Evolutionary conservation across 2,888 invertebrate genomes (phyloP).

Genomic region (Lamellibrachia satsuma): DNA sequence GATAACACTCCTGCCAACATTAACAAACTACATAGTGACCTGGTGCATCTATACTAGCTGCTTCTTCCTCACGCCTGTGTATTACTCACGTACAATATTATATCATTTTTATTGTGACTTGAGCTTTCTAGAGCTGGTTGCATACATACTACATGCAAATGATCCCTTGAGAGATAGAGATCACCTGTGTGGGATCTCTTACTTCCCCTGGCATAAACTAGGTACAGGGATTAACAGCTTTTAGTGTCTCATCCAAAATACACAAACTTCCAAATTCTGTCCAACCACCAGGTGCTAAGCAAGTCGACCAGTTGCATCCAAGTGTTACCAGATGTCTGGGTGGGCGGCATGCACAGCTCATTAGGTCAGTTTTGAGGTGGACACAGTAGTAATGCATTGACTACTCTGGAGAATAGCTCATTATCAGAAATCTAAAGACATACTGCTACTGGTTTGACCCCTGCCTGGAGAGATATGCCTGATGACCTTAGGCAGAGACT

Average conservation of each 20-base stretch:
- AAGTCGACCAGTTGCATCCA: neutral
- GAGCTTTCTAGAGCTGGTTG: neutral
- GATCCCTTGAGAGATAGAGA: neutral
- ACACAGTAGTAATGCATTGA: neutral
- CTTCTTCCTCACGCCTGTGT: too few relatives aligned
- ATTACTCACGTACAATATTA: neutral
- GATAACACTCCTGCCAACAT: too few relatives aligned
- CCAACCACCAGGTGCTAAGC: neutral
- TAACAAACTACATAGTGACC: too few relatives aligned
- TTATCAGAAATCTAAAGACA: constrained; percentile 4
- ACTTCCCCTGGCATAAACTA: neutral
- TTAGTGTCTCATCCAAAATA: neutral
- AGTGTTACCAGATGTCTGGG: neutral
- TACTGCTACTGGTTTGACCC: constrained; percentile 13
- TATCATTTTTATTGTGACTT: neutral
- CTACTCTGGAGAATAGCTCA: neutral
- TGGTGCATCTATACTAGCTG: too few relatives aligned
- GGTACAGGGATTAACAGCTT: neutral
- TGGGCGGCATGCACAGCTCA: neutral
- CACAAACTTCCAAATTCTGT: neutral
- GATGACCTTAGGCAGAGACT: neutral
- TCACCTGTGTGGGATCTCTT: neutral
- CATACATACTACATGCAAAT: neutral
- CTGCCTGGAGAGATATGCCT: neutral
- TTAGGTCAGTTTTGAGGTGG: too few relatives aligned